Evolutionary conservation across 2,113 vertebrate genomes (phyloP), one percentile per base, ranked within the genome.

Genomic region (Dolichotis patagonum): DNA sequence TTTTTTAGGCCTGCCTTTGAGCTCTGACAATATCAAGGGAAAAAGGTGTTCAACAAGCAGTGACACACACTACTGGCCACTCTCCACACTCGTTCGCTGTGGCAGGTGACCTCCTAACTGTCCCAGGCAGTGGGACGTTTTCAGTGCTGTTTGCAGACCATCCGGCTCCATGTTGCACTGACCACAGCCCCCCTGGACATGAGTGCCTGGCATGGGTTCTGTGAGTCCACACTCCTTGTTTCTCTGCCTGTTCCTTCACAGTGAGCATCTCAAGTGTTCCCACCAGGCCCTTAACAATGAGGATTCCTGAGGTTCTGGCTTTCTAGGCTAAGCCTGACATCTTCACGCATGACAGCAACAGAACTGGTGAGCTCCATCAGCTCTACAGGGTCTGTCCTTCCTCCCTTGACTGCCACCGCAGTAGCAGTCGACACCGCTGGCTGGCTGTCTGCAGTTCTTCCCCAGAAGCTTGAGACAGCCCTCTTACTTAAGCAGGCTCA

Each of bases 1-100:
- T 60, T 65, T 94, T 92, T 87, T 73, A 62, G 90, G 78, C 62
- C 54, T 60, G 83, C 78, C 89, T 94, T 88, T 83, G 28, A 73
- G 84, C 41, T 93, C 91, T 22, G n/a, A 54, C 46, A 78, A 38
- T 19, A 20, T 71, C 43, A 1, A 30, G 38, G 38, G 26, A 62
- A 93, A 93, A 43, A 63, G 14, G 35, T 24, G 88, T 16, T 60
- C 30, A 90, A 62, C 56, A 85, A 63, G 6, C 41, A 87, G 77
- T n/a, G 9, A 10, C 8, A 20, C 77, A 41, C 17, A 52, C 32
- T 22, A 0, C 52, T 2, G 65, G 63, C 67, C 38, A 62, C 41
- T 92, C 81, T 0, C 67, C 89, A 63, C 71, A 58, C 28, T 12
- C 85, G 32, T 90, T 30, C 56, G 65, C 17, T n/a, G 58, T 83